Base-by-base conservation (phyloP, 2,113 vertebrate genomes). In the Stigmatopora nigra region DNA sequence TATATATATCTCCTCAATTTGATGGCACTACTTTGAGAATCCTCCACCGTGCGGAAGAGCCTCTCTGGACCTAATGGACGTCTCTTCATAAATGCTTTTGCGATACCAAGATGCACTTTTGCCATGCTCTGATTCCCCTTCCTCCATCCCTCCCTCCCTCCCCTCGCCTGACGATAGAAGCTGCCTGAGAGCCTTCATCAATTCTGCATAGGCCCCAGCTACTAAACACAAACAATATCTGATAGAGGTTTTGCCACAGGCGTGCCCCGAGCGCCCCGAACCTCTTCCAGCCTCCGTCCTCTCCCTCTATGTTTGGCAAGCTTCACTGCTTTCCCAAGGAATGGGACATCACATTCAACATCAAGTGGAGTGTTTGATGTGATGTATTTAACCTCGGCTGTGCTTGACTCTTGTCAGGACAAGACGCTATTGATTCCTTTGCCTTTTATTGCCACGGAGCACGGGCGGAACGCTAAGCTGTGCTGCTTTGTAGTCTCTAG, bases 201-300 rank as follows among this genome's bases (percentile, higher is more conserved):
- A 89, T 87, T 78, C 79, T 87, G 82, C 64, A 88, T 88, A 73
- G 51, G 53, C 57, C 69, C 53, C 65, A 73, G 69, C 59, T 22
- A 59, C 87, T 82, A 83, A 88, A 87, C 82, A 83, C 84, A 88
- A 89, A 88, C 86, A 84, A 78, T 82, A 84, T 86, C 64, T 84
- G 84, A 88, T 61, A 63, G 83, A 82, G 83, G 76, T 86, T 46
- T 87, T 87, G 85, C 87, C 85, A 71, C 73, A 61, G 86, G 87
- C 86, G 41, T 76, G 85, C 85, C 79, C 73, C 0, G 41, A 83
- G 87, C 80, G 56, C 75, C 75, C 84, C 51, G 4, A 69, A 69
- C 71, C 74, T 69, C 67, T 64, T 64, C 71, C 53, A 68, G 15
- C 19, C 68, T 67, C 73, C 70, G 77, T 67, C 76, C 73, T 53